These are phyloP conservation scores for Sander lucioperca DNA, from an alignment of 2,113 vertebrate genomes.

Conservation along the genomic window DNA sequence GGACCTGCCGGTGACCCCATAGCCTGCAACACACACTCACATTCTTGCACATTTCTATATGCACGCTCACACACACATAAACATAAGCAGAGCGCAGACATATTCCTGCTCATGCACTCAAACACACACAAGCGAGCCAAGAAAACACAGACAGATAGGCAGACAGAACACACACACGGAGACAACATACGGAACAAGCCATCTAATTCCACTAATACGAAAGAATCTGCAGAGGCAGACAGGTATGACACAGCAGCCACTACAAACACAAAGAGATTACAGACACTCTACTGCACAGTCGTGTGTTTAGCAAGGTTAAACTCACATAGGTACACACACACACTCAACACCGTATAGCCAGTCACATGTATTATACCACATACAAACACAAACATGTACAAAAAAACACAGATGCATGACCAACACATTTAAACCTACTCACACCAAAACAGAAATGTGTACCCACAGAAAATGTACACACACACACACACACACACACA, in stretches of 20 bases:
- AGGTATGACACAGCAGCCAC: slow-evolving; percentile 71
- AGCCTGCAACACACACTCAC: slow-evolving; percentile 63
- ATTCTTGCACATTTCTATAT: slow-evolving; percentile 73
- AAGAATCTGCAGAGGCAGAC: slow-evolving; percentile 74
- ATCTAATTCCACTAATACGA: slow-evolving; percentile 77
- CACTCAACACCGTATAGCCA: slow-evolving; percentile 29
- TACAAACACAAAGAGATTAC: slow-evolving; percentile 57
- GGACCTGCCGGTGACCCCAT: slow-evolving; percentile 80
- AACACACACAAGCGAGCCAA: slow-evolving; percentile 59
- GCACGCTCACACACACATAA: slow-evolving; percentile 60
- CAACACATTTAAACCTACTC: slow-evolving; percentile 33
- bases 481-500: slow-evolving; percentile 3
- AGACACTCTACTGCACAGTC: slow-evolving; percentile 39
- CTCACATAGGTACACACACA: slow-evolving; percentile 16
- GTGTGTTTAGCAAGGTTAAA: slow-evolving; percentile 51
- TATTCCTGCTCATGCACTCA: slow-evolving; percentile 53
- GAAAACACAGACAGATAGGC: slow-evolving; percentile 71
- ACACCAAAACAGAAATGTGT: slow-evolving; percentile 41
- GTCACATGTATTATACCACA: not conserved
- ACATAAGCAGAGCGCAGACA: slow-evolving; percentile 42
- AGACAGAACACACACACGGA: slow-evolving; percentile 76
- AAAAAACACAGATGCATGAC: slow-evolving; percentile 13
- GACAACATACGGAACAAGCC: slow-evolving; percentile 72
- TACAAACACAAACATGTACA: slow-evolving; percentile 1
- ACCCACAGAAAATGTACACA: slow-evolving; percentile 2